These are phyloP conservation scores for Thecophora atra DNA, from an alignment of 2,888 invertebrate species.

Conservation along the genomic window DNA sequence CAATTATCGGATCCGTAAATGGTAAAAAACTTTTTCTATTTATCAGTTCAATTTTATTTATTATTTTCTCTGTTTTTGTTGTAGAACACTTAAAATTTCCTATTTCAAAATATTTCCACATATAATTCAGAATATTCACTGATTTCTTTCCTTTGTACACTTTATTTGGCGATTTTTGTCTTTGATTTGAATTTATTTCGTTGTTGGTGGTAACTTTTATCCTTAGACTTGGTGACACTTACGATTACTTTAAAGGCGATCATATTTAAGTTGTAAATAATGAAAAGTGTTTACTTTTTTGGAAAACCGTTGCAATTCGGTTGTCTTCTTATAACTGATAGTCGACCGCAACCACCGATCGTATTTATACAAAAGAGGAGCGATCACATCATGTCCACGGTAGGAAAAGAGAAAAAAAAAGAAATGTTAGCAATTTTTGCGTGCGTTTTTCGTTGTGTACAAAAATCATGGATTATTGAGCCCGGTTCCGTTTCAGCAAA, in stretches of 20 bases:
- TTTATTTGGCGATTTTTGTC: too few species aligned
- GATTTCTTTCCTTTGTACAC: too few species aligned
- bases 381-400: not conserved
- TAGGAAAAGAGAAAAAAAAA: not conserved
- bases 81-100: not conserved
- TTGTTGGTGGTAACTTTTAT: slow-evolving; percentile 1
- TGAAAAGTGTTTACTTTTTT: slow-evolving; percentile 23
- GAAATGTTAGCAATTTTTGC: slow-evolving; percentile 23
- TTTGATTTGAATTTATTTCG: too few species aligned
- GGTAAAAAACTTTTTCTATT: not conserved
- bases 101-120: not conserved
- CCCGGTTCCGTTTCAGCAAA: slow-evolving; percentile 22
- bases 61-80: slow-evolving; percentile 5
- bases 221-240: slow-evolving; percentile 51
- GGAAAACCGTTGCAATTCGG: slow-evolving; percentile 55
- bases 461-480: slow-evolving; percentile 32
- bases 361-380: slow-evolving; percentile 58
- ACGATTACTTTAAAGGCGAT: slow-evolving; percentile 60
- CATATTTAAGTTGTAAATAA: slow-evolving; percentile 51
- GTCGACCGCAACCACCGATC: slow-evolving; percentile 58
- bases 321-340: slow-evolving; percentile 63
- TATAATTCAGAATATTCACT: too few species aligned
- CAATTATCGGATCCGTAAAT: not conserved
- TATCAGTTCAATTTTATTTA: slow-evolving; percentile 18
- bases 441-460: slow-evolving; percentile 25